Conservation (phyloP, 2,113 vertebrate genomes). For the Serilophus lunatus region DNA sequence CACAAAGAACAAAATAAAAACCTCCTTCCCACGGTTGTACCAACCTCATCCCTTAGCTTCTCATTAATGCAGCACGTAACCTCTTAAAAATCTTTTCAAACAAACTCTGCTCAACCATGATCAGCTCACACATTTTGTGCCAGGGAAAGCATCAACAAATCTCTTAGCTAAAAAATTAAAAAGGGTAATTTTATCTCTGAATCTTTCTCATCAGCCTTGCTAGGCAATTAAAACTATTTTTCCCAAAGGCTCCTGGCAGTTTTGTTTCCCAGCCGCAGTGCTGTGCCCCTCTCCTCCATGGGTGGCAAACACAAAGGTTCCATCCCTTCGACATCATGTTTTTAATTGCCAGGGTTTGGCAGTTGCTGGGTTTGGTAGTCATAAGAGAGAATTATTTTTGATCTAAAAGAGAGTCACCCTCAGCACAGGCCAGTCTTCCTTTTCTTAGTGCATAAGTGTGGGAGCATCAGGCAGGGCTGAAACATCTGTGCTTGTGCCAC, state of each 20-base stretch:
- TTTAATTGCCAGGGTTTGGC: rapidly evolving
- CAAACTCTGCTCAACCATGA: not conserved
- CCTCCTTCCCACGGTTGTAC: not conserved
- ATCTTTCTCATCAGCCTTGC: not conserved
- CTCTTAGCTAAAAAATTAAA: not conserved
- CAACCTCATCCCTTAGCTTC: not conserved
- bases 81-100: not conserved
- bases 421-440: not conserved
- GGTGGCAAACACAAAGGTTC: not conserved
- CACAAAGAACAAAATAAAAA: conserved; percentile 22
- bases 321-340: not conserved
- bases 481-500: rapidly evolving
- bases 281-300: not conserved
- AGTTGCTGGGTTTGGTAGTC: not conserved
- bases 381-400: not conserved
- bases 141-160: not conserved
- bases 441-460: not conserved
- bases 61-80: conserved; percentile 22
- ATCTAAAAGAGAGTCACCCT: not conserved
- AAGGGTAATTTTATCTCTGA: conserved; percentile 16
- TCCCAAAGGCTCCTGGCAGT: not conserved
- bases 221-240: not conserved
- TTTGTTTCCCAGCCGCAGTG: not conserved
- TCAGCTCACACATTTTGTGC: not conserved
- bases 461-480: not conserved